phyloP scores from a whole-genome alignment of 2,888 invertebrate genomes.

The Hipparchia sbordonii region DNA sequence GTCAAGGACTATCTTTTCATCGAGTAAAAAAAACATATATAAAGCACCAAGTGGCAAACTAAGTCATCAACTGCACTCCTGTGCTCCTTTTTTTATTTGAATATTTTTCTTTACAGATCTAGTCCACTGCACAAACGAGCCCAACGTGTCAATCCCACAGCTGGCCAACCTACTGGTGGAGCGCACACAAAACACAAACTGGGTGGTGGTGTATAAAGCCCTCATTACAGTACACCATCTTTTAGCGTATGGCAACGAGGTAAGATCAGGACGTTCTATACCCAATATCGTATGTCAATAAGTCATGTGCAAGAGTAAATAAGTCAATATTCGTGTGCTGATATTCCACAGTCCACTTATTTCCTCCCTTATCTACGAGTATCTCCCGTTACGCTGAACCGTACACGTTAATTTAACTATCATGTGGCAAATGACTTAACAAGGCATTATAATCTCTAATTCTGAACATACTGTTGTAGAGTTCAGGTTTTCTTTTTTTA shows the following conservation, averaged over 20 bases:
- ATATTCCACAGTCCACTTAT: too few species aligned
- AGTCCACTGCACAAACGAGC: constrained; percentile 99
- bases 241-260: constrained; percentile 99
- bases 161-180: constrained; percentile 99
- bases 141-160: constrained; percentile 99
- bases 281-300: too few species aligned
- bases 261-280: constrained; percentile 65
- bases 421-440: not conserved
- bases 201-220: constrained; percentile 99
- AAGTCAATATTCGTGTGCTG: too few species aligned
- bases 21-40: too few species aligned
- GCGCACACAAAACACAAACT: constrained; percentile 98
- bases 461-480: not conserved
- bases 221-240: constrained; percentile 99
- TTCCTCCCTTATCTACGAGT: too few species aligned
- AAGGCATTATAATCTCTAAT: not conserved
- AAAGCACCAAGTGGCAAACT: too few species aligned
- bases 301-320: too few species aligned
- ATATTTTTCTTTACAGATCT: constrained; percentile 90
- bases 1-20: too few species aligned
- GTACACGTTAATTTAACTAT: too few species aligned
- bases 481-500: too few species aligned
- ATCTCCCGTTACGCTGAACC: too few species aligned
- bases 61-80: too few species aligned
- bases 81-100: not conserved